A percentile compares a stretch with the other conserved stretches of the same genome.
These are phyloP conservation scores for Centropyge bicolor DNA, from an alignment of 2,797 vertebrate genomes.

Conservation along the genomic window DNA sequence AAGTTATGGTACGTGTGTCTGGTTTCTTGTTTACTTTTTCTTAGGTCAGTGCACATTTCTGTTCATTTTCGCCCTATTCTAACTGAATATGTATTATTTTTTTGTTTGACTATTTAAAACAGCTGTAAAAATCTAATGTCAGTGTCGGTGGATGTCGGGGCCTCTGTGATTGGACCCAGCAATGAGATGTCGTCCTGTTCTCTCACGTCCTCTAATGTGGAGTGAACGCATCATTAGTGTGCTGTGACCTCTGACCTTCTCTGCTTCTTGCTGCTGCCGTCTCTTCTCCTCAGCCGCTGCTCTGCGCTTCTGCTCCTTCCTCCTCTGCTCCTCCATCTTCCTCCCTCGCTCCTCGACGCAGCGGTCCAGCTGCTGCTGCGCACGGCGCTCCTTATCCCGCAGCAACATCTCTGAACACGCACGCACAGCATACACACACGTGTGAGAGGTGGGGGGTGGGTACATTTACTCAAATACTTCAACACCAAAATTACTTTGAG, in stretches of 20 bases:
- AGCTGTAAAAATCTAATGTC: not conserved
- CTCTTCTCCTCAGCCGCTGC: constrained; percentile 90
- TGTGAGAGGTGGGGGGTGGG: no score
- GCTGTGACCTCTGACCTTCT: constrained; percentile 87
- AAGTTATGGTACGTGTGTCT: not conserved
- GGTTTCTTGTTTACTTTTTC: not conserved
- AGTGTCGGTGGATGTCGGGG: not conserved
- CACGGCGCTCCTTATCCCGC: constrained; percentile 89
- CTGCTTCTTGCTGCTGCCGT: constrained; percentile 88
- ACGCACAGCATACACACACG: not conserved
- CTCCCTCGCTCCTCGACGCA: constrained; percentile 89
- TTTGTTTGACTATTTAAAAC: not conserved
- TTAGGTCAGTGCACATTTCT: not conserved
- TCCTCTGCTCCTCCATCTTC: constrained; percentile 90
- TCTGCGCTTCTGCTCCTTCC: constrained; percentile 88
- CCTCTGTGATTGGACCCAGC: no score
- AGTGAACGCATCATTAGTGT: not conserved
- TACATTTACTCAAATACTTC: not conserved
- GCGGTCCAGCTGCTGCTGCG: constrained; percentile 89
- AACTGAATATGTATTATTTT: no score
- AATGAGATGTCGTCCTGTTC: not conserved
- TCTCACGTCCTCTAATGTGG: not conserved
- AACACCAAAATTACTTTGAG: not conserved
- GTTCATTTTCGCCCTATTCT: no score
- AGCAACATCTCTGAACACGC: constrained; percentile 85